These are phyloP conservation scores for Epizoanthus ramosus DNA, from an alignment of 92 coral and sea anemone species.

Conservation along the genomic window DNA sequence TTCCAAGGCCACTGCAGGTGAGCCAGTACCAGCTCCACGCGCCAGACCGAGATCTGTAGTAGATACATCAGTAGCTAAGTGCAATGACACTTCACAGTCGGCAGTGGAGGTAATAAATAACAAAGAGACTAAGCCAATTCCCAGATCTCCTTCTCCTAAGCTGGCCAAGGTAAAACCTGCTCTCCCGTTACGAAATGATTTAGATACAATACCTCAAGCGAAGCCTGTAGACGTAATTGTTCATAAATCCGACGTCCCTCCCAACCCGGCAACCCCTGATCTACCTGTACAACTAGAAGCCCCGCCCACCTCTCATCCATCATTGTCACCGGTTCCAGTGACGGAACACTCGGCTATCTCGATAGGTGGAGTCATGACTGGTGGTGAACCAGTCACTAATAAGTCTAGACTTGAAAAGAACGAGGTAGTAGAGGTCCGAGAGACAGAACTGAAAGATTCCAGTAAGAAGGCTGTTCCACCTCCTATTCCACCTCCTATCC, in stretches of 20 bases:
- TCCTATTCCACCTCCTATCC: conserved; percentile 30
- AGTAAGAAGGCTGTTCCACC: conserved; percentile 15
- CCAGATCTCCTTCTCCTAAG: background rate
- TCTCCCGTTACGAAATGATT: conserved; percentile 33
- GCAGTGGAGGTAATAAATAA: background rate
- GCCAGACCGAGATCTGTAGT: conserved; percentile 9
- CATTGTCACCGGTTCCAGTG: background rate
- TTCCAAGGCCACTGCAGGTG: background rate
- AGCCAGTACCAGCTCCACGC: conserved; percentile 29
- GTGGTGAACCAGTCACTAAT: no score
- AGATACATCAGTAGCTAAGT: background rate
- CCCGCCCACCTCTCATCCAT: background rate
- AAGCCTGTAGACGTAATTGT: background rate
- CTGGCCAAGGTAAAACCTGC: conserved; percentile 30
- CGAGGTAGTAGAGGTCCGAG: background rate
- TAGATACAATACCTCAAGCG: background rate
- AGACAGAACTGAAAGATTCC: background rate
- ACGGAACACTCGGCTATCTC: background rate
- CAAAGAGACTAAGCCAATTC: conserved; percentile 3
- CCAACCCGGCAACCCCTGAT: background rate
- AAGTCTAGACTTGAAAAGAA: no score
- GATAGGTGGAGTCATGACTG: no score
- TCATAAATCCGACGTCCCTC: background rate
- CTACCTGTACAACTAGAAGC: background rate
- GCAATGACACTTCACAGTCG: background rate